These are phyloP conservation scores for Hedya salicella DNA, from an alignment of 2,888 invertebrate species.

Conservation along the genomic window DNA sequence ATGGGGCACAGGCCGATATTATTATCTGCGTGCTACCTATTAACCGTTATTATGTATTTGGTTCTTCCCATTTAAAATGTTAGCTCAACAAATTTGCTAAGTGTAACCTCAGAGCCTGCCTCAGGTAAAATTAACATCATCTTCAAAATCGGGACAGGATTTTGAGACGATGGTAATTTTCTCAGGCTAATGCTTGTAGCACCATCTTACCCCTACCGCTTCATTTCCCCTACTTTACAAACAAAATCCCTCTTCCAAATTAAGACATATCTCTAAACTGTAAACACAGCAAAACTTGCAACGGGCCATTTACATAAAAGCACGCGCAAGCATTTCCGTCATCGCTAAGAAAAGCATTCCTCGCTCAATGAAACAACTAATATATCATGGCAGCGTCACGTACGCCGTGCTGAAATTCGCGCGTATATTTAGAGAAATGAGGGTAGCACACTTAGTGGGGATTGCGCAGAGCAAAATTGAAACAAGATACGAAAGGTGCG, in stretches of 20 bases:
- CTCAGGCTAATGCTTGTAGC: too few species aligned
- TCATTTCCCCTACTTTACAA: neutral
- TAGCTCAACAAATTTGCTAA: too few species aligned
- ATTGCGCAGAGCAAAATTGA: neutral
- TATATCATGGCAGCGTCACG: constrained; percentile 38
- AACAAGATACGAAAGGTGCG: neutral
- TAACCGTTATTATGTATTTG: too few species aligned
- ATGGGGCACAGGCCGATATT: too few species aligned
- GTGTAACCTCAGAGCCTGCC: too few species aligned
- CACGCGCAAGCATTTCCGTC: constrained; percentile 33
- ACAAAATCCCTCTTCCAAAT: constrained; percentile 25
- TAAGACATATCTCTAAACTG: constrained; percentile 35
- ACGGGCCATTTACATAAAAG: constrained; percentile 30
- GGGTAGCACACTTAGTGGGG: constrained; percentile 33
- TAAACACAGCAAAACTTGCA: constrained; percentile 31
- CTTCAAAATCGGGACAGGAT: too few species aligned
- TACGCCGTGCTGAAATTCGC: constrained; percentile 37
- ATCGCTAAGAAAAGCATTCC: constrained; percentile 38
- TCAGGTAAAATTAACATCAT: too few species aligned
- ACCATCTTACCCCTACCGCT: neutral
- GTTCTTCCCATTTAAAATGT: too few species aligned
- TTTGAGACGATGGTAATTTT: too few species aligned
- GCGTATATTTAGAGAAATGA: constrained; percentile 46
- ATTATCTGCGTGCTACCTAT: too few species aligned
- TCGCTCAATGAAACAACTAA: constrained; percentile 39